Evolutionary conservation across 2,797 vertebrate species (phyloP).

Genomic region (Tauraco hartlaubi): DNA sequence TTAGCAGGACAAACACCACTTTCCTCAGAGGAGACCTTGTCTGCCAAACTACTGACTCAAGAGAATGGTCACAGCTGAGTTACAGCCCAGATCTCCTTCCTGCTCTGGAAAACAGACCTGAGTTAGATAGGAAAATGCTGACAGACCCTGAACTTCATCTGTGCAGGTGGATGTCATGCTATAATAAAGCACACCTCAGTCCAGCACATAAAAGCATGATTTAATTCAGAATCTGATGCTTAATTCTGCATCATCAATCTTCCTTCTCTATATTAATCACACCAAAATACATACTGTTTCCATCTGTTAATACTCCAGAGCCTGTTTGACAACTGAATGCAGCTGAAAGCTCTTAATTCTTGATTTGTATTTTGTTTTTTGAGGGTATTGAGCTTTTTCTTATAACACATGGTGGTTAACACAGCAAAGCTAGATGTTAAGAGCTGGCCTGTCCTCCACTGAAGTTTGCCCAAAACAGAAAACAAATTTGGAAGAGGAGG

Average conservation of each 20-base stretch:
- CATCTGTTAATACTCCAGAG: slow-evolving; percentile 47
- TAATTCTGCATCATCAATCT: neutral
- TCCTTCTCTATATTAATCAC: neutral
- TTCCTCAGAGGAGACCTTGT: neutral
- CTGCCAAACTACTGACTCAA: neutral
- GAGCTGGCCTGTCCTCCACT: neutral
- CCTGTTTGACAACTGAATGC: slow-evolving; percentile 45
- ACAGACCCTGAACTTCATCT: neutral
- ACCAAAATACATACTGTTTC: neutral
- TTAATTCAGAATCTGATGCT: neutral
- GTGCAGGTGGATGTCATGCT: neutral
- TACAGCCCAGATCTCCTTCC: neutral
- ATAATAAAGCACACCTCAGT: neutral
- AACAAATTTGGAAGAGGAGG: neutral
- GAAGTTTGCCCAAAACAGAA: slow-evolving; percentile 13
- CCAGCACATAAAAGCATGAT: neutral
- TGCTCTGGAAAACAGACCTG: neutral
- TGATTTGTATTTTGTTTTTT: neutral
- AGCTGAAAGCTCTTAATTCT: slow-evolving; percentile 63
- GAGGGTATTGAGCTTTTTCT: neutral
- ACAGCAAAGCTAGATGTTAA: neutral
- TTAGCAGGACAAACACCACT: neutral
- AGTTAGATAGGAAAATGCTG: neutral
- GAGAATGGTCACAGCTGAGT: neutral
- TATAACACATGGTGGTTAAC: neutral